A percentile compares a stretch with the other conserved stretches of the same genome.
phyloP scores from a whole-genome alignment of 1,140 invertebrate genomes.

The Xylocopa sonorina region DNA sequence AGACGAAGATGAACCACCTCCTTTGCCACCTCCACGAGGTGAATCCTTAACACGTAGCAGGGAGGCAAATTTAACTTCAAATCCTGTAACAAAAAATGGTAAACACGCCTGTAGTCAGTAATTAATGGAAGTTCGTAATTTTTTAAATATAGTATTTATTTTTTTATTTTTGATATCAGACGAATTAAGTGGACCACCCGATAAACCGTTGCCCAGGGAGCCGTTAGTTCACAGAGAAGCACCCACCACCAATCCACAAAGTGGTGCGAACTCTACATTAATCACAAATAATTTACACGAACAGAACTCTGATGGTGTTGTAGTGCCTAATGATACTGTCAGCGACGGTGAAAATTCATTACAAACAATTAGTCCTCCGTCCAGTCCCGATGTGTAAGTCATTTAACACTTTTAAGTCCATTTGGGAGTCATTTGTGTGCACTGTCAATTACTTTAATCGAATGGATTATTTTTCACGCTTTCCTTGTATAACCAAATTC shows the following conservation, averaged over 20 bases:
- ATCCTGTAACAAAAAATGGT: constrained; percentile 74
- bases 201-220: constrained; percentile 80
- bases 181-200: constrained; percentile 72
- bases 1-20: constrained; percentile 83
- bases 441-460: no score
- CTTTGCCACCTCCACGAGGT: constrained; percentile 84
- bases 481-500: no score
- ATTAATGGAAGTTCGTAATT: background rate
- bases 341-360: constrained; percentile 69
- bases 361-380: constrained; percentile 68
- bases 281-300: constrained; percentile 70
- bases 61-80: constrained; percentile 72
- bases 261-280: constrained; percentile 58
- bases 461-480: no score
- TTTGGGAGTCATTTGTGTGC: no score
- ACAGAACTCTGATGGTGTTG: constrained; percentile 62
- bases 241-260: constrained; percentile 55
- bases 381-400: constrained; percentile 77
- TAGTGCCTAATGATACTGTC: constrained; percentile 51
- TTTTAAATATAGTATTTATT: background rate
- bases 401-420: no score
- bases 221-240: constrained; percentile 69
- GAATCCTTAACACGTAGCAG: constrained; percentile 82
- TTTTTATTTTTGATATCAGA: constrained; percentile 57
- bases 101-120: constrained; percentile 17